Conservation (phyloP, 2,797 vertebrate species). For the Cyclura pinguis region DNA sequence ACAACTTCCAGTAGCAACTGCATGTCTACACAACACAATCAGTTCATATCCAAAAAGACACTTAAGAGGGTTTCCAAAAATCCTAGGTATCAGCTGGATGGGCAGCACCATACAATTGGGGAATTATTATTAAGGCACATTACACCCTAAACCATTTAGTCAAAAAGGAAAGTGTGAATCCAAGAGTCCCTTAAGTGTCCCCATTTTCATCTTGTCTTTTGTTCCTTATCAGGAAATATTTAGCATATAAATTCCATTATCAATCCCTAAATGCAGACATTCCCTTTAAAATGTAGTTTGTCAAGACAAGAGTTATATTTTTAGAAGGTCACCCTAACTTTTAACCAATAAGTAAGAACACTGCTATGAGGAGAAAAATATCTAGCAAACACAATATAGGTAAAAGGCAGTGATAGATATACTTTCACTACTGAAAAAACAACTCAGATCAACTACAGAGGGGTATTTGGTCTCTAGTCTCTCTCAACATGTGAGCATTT, state of each 20-base stretch:
- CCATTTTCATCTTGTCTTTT: conserved; percentile 6
- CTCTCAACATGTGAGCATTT: neutral
- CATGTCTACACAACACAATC: neutral
- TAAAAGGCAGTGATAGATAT: neutral
- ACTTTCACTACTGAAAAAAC: neutral
- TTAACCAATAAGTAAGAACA: neutral
- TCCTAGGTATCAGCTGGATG: neutral
- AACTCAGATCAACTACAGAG: neutral
- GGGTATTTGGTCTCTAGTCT: neutral
- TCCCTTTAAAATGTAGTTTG: neutral
- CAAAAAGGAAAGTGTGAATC: conserved; percentile 47
- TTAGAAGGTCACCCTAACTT: neutral
- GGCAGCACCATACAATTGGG: neutral
- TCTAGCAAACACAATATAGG: neutral
- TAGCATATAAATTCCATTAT: no score
- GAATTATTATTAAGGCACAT: neutral
- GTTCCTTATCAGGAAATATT: no score
- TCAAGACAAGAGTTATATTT: neutral
- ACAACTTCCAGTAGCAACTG: neutral
- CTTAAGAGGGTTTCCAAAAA: neutral
- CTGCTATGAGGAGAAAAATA: neutral
- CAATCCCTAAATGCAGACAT: no score
- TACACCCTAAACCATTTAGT: conserved; percentile 3
- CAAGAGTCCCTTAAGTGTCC: conserved; percentile 25
- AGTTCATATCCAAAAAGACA: neutral